Evolutionary conservation across 1,140 invertebrate species (phyloP), one percentile per base, ranked within the genome.

Genomic region (Zophobas atratus): DNA sequence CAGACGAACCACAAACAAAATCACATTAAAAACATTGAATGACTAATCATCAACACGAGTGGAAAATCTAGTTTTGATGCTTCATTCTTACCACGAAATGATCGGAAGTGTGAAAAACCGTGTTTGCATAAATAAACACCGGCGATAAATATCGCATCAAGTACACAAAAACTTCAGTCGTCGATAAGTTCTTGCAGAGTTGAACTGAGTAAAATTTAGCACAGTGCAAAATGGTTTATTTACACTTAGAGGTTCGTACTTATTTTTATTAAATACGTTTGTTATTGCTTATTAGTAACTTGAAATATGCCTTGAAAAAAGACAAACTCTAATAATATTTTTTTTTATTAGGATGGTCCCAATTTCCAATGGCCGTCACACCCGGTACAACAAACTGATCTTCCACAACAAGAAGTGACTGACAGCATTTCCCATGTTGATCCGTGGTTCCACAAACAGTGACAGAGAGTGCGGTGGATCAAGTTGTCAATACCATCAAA

Each of bases 11-110:
- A 32, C 60, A 67, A 43, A 1, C 32, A 43, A 67, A 43, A 20
- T 63, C 74, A 78, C 6, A 34, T 55, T 75, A 32, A 76, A 78
- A 36, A 71, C 8, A 67, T 32, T 41, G 8, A 38, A 8, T 63
- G 57, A 67, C 8, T 43, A 46, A 67, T 43, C 60, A 20, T 35
- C n/a, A 6, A 2, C 70, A 34, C 53, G 35, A 34, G 43, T 71
- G 0, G 70, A 74, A 75, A 75, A 51, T 2, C n/a, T 51, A n/a
- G 49, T 51, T 39, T 63, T 63, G 57, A 8, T 38, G 35, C 38
- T 63, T 60, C 33, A n/a, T 32, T 43, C 43, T 43, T 67, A 67
- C 60, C 39, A 32, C 39, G 60, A 67, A 67, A 8, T 41, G 8
- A 39, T 33, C 2, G 60, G 43, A 67, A 43, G 41, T 5, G 6